Conservation (phyloP, 2,888 invertebrate species). For the Osedax fenrisi region DNA sequence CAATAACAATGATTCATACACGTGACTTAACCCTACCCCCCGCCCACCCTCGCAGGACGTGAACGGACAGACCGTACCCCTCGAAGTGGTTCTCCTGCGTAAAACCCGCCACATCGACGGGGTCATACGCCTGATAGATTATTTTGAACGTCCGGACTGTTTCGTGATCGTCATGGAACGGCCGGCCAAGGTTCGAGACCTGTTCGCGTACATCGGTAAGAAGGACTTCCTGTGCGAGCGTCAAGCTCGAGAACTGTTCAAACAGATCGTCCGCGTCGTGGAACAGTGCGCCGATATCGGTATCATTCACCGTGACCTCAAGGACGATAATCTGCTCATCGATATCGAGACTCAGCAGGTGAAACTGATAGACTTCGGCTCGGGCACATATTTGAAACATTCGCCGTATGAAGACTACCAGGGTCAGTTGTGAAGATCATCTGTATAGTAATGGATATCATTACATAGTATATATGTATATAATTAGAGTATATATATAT, state of each 20-base stretch:
- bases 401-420: slow-evolving; percentile 57
- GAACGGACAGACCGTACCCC: slow-evolving; percentile 53
- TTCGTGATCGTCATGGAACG: slow-evolving; percentile 57
- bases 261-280: slow-evolving; percentile 54
- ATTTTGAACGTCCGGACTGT: slow-evolving; percentile 53
- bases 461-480: no score
- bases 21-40: no score
- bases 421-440: no score
- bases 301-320: slow-evolving; percentile 56
- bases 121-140: slow-evolving; percentile 55
- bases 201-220: slow-evolving; percentile 58
- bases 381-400: slow-evolving; percentile 55
- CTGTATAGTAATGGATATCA: no score
- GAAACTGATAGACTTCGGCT: slow-evolving; percentile 58
- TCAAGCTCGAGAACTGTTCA: slow-evolving; percentile 54
- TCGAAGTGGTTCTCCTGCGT: slow-evolving; percentile 55
- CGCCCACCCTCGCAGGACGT: no score
- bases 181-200: slow-evolving; percentile 55
- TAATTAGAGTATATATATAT: no score
- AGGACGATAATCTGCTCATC: slow-evolving; percentile 60
- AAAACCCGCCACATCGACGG: slow-evolving; percentile 53
- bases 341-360: no score
- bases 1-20: no score
- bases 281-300: slow-evolving; percentile 53
- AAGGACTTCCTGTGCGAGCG: slow-evolving; percentile 54